Base-by-base conservation (phyloP, 2,797 vertebrate species). In the Scolopax bukidnonensis region DNA sequence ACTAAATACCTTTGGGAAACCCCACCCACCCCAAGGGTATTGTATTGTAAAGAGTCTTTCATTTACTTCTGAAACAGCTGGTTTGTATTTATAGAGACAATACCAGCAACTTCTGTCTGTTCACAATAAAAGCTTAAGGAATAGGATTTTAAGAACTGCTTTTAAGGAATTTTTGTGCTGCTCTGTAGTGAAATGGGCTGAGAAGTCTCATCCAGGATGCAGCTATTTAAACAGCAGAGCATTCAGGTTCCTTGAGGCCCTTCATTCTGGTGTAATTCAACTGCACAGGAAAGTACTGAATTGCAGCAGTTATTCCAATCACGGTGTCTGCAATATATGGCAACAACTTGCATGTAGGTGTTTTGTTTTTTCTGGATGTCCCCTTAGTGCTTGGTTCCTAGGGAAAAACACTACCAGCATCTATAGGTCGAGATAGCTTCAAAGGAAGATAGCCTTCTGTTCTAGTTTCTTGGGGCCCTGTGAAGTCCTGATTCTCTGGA, bases 301-400 rank as follows among this genome's bases (percentile, higher is more conserved):
- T 77, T 83, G 83, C 33, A 81, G 53, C 51, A 60, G 53, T 60
- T 78, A 53, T 9, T 45, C 12, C 19, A 77, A 50, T 57, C 33
- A 1, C 18, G 10, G 32, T 76, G 60, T 48, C 63, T 84, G 48
- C 51, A 56, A 0, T 76, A 19, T 24, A 79, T 79, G 25, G 41
- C 75, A 78, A 8, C 19, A 1, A 1, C 28, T 88, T 77, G 20
- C 0, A 1, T 0, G 0, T 43, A 74, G 57, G 38, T 80, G n/a
- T 43, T 38, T 11, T 50, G 3, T 63, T 82, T 93, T 78, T 84
- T 28, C 45, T 85, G 74, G 32, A 24, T 61, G 54, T 82, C 19
- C 24, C 24, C 27, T 74, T 59, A 65, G 53, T 28, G n/a, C 33
- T 86, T 30, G 63, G 1, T 71, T 74, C 21, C 13, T 75, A n/a